A percentile compares a stretch with the other conserved stretches of the same genome.
phyloP scores from a whole-genome alignment of 2,888 invertebrate genomes.

The Scotopteryx bipunctaria region DNA sequence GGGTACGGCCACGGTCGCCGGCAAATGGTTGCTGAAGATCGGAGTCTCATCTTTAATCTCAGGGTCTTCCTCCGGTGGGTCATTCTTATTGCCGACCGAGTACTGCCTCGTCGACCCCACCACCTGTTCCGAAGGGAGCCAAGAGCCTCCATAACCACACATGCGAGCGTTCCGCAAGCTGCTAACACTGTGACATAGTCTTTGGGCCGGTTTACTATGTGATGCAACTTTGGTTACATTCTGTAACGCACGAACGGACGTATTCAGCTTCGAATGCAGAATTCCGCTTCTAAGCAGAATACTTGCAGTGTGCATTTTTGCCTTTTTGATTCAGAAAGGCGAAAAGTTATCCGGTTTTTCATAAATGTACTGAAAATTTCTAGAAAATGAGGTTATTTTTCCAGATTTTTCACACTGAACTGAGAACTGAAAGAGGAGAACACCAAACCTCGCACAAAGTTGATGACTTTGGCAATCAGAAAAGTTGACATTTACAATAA shows the following conservation, averaged over 20 bases:
- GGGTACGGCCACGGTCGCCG: constrained; percentile 96
- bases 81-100: constrained; percentile 65
- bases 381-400: constrained; percentile 66
- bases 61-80: constrained; percentile 67
- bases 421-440: background rate
- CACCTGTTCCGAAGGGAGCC: constrained; percentile 36
- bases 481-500: too few species aligned
- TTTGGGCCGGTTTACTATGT: constrained; percentile 60
- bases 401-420: constrained; percentile 64
- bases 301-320: constrained; percentile 71
- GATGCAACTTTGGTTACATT: constrained; percentile 76
- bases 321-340: constrained; percentile 22
- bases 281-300: constrained; percentile 63
- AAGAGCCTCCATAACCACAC: constrained; percentile 49
- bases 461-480: background rate
- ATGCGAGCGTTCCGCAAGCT: constrained; percentile 45
- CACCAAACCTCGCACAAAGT: background rate
- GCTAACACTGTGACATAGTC: constrained; percentile 41
- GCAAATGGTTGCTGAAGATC: constrained; percentile 84
- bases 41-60: constrained; percentile 69
- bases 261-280: constrained; percentile 61
- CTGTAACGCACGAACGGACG: constrained; percentile 53
- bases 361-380: constrained; percentile 49
- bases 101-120: constrained; percentile 53
- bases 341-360: constrained; percentile 31